These are phyloP conservation scores for Abrostola triplasia DNA, from an alignment of 2,888 invertebrate species.

Conservation along the genomic window DNA sequence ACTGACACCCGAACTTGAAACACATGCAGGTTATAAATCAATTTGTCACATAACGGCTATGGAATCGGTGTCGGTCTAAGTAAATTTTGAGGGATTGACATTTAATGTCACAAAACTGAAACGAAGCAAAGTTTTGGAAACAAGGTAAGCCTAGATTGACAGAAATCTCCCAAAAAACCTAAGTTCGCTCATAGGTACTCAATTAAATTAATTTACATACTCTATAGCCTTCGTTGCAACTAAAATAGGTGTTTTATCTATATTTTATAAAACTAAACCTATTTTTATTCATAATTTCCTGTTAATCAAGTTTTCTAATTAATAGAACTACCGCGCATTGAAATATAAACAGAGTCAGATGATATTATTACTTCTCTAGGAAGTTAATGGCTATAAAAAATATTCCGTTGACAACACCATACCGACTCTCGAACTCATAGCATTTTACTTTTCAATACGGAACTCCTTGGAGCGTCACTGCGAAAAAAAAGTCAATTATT, in stretches of 20 bases:
- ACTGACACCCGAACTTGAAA: neutral
- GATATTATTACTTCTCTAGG: neutral
- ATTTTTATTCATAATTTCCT: too few species aligned
- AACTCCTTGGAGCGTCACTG: conserved; percentile 60
- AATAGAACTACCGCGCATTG: neutral
- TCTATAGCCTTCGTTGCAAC: too few species aligned
- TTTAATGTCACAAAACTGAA: neutral
- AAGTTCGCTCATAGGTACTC: too few species aligned
- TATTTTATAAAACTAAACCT: too few species aligned
- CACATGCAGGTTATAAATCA: neutral
- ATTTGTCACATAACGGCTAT: neutral
- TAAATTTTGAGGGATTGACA: neutral
- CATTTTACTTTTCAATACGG: conserved; percentile 63
- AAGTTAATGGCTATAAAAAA: conserved; percentile 1
- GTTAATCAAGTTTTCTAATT: neutral
- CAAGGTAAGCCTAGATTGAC: too few species aligned
- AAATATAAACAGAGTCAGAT: neutral
- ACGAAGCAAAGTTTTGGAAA: neutral
- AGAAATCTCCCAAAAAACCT: too few species aligned
- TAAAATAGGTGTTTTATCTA: too few species aligned
- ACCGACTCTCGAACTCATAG: conserved; percentile 17
- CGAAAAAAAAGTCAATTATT: conserved; percentile 76
- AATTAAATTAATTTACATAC: too few species aligned
- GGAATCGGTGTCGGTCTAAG: neutral
- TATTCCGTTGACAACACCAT: conserved; percentile 17